Base-by-base conservation (phyloP, 2,888 invertebrate species). In the Zele albiditarsus region DNA sequence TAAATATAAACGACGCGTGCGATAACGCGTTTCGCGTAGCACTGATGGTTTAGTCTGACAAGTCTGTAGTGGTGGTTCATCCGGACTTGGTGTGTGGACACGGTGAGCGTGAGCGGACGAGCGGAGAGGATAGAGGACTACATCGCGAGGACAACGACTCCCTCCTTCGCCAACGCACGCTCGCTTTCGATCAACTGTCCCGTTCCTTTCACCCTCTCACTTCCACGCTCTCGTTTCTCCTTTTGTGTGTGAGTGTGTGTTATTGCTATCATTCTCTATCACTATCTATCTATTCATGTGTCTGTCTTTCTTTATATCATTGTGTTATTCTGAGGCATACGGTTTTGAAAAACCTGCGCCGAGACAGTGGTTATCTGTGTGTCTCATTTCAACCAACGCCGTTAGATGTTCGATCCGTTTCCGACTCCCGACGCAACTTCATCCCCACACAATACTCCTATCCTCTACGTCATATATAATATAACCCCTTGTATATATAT, bases 121-220 rank as follows among this genome's bases (percentile, higher is more conserved):
- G 38, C 12, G 8, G 38, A 46, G 46, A n/a, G n/a, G 16, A 46
- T 46, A n/a, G 16, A 20, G 23, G 53, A 53, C 53, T 53, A 53
- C 53, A 83, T 83, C 81, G 84, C 85, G 85, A 85, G 85, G 85
- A 85, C 85, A 85, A 85, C 85, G 85, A 85, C 85, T 85, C 83
- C 84, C 82, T 83, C 84, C 80, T 75, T 82, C 78, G 69, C 57
- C 70, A 70, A 62, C 27, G 16, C 67, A 62, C 53, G n/a, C 63
- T 60, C 72, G 74, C 73, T 71, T 81, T 83, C 82, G 82, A 82
- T 82, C 80, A 78, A 81, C 80, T 81, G 80, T 82, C 75, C 27
- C 16, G n/a, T 74, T 73, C 78, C 75, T 78, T 77, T 33, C 42
- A 33, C 78, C 67, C 73, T 68, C 72, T 58, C 25, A 38, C 69